Conservation (phyloP, 2,888 invertebrate genomes). For the Zhuqinia jingwanae region DNA sequence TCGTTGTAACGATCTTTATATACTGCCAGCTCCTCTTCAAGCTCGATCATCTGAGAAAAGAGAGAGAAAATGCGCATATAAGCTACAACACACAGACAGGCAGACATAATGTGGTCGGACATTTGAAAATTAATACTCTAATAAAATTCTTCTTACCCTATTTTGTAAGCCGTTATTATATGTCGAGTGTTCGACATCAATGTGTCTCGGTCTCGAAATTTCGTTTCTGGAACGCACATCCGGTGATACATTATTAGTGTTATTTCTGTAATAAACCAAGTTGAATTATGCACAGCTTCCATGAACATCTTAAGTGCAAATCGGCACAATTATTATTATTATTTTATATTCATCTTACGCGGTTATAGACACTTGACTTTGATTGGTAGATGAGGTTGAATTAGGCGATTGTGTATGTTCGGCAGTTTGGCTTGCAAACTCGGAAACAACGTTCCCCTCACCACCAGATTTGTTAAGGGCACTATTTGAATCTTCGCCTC, state of each 20-base stretch:
- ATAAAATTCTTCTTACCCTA: too few relatives aligned
- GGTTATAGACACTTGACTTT: slow-evolving; percentile 8
- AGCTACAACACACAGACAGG: background rate
- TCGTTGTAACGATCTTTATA: slow-evolving; percentile 88
- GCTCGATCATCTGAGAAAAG: slow-evolving; percentile 83
- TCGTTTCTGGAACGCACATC: slow-evolving; percentile 30
- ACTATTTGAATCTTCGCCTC: slow-evolving; percentile 44
- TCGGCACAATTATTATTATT: too few relatives aligned
- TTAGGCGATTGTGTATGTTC: slow-evolving; percentile 57
- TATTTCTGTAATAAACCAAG: slow-evolving; percentile 2
- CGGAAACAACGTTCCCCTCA: slow-evolving; percentile 49
- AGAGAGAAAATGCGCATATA: slow-evolving; percentile 16
- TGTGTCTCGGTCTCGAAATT: slow-evolving; percentile 18
- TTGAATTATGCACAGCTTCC: too few relatives aligned
- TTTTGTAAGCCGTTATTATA: slow-evolving; percentile 54
- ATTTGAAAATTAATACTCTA: slow-evolving; percentile 7
- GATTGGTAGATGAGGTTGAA: slow-evolving; percentile 28
- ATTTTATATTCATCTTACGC: background rate
- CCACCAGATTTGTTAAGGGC: slow-evolving; percentile 45
- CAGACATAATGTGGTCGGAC: too few relatives aligned
- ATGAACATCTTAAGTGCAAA: too few relatives aligned
- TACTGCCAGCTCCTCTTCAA: slow-evolving; percentile 88
- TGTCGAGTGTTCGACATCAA: slow-evolving; percentile 25
- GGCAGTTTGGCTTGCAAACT: slow-evolving; percentile 57
- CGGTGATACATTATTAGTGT: slow-evolving; percentile 31